Evolutionary conservation across 1,140 invertebrate species (phyloP).

Genomic region (silkworm (Bombyx mori)): DNA sequence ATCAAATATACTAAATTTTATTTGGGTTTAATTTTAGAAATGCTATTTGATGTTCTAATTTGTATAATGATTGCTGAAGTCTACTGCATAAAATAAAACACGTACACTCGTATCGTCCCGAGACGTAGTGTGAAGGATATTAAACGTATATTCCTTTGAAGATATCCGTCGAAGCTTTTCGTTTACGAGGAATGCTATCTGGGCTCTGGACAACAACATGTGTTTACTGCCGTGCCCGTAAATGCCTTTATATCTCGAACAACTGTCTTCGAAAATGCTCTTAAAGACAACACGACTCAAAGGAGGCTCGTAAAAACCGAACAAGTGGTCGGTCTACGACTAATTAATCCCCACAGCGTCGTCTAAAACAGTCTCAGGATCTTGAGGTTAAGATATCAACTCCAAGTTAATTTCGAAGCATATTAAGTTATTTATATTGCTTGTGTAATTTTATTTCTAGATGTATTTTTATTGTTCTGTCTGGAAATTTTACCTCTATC

Average conservation of each 20-base stretch:
- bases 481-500: too few species aligned
- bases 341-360: slow-evolving; percentile 30
- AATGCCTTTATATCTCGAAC: slow-evolving; percentile 34
- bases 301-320: slow-evolving; percentile 35
- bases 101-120: too few species aligned
- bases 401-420: neutral
- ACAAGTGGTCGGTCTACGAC: slow-evolving; percentile 27
- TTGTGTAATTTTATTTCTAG: too few species aligned
- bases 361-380: slow-evolving; percentile 9
- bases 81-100: too few species aligned
- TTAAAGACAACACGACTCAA: slow-evolving; percentile 20
- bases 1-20: too few species aligned
- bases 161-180: slow-evolving; percentile 7
- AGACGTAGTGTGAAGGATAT: too few species aligned
- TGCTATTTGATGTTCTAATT: too few species aligned
- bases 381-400: slow-evolving; percentile 15
- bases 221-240: slow-evolving; percentile 38
- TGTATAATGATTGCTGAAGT: too few species aligned
- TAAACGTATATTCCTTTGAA: too few species aligned
- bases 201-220: slow-evolving; percentile 24
- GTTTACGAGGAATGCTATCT: slow-evolving; percentile 25
- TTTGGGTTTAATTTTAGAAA: too few species aligned
- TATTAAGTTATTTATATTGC: too few species aligned
- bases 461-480: too few species aligned
- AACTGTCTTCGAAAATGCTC: slow-evolving; percentile 33